These are phyloP conservation scores for Chelidonichthys spinosus DNA, from an alignment of 2,797 vertebrate species.

Conservation along the genomic window DNA sequence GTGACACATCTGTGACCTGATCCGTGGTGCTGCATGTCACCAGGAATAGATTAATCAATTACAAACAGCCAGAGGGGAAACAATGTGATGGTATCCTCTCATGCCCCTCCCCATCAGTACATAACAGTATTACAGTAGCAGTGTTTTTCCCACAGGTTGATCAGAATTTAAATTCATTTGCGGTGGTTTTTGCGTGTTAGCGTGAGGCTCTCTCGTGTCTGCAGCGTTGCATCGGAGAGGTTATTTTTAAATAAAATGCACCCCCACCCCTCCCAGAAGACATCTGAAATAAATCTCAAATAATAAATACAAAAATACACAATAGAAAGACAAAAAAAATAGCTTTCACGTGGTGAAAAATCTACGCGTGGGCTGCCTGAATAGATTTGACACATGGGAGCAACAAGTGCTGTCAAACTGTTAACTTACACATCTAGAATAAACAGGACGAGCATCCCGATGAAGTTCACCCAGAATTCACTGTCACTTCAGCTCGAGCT, in stretches of 20 bases:
- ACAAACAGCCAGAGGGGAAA: slow-evolving; percentile 24
- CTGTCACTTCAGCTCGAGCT: not conserved
- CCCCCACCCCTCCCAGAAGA: not conserved
- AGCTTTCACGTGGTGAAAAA: not conserved
- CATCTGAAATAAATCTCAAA: not conserved
- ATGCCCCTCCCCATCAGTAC: not conserved
- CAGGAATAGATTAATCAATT: slow-evolving; percentile 43
- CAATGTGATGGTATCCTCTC: not conserved
- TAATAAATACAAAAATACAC: slow-evolving; percentile 6
- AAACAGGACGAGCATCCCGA: not conserved
- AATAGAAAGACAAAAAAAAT: not conserved
- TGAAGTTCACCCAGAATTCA: not conserved
- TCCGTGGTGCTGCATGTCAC: slow-evolving; percentile 6
- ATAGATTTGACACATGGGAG: not conserved
- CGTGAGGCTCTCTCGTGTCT: not conserved
- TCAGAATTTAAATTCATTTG: not conserved
- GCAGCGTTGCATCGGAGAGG: not conserved
- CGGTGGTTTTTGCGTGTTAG: not conserved
- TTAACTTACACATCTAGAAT: not conserved
- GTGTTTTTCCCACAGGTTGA: not conserved
- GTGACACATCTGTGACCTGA: slow-evolving; percentile 16
- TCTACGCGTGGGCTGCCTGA: not conserved
- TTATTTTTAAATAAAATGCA: slow-evolving; percentile 9
- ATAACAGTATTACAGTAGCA: not conserved
- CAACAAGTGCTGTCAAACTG: not conserved